phyloP scores from a whole-genome alignment of 2,113 vertebrate species.

The Notarius lentiginosus region DNA sequence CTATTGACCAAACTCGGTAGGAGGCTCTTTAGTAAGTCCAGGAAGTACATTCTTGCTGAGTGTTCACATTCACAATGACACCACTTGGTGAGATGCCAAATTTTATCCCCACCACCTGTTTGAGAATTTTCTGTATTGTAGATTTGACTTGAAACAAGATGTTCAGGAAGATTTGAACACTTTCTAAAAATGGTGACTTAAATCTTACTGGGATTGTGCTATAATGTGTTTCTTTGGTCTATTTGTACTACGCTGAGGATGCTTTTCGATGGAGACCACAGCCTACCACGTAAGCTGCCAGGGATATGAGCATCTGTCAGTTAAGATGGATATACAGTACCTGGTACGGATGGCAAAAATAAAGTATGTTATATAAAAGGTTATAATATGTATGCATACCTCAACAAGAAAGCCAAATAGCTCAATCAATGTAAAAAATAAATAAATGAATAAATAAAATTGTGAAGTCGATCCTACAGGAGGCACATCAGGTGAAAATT shows the following conservation, averaged over 20 bases:
- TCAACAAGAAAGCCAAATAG: background rate
- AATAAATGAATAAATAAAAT: background rate
- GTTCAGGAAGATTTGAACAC: background rate
- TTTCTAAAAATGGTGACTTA: background rate
- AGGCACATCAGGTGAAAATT: too few relatives aligned
- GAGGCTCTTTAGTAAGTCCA: slow-evolving; percentile 8
- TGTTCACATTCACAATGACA: background rate
- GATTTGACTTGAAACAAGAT: background rate
- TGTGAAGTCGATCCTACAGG: background rate
- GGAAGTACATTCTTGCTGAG: background rate
- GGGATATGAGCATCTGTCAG: too few relatives aligned
- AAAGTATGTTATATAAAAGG: background rate
- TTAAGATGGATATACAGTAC: too few relatives aligned
- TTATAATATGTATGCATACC: background rate
- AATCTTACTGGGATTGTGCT: background rate
- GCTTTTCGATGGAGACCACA: too few relatives aligned
- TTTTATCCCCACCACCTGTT: background rate
- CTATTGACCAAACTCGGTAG: background rate
- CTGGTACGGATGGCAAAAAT: too few relatives aligned
- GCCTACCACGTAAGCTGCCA: too few relatives aligned
- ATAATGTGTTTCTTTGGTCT: too few relatives aligned
- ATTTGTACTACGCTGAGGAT: too few relatives aligned
- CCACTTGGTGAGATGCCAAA: background rate
- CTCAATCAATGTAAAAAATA: background rate
- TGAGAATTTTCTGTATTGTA: background rate